Percentiles rank a stretch among this genome's conserved stretches.
Conservation (phyloP, 2,113 vertebrate species). For the Gnathonemus longibarbis region DNA sequence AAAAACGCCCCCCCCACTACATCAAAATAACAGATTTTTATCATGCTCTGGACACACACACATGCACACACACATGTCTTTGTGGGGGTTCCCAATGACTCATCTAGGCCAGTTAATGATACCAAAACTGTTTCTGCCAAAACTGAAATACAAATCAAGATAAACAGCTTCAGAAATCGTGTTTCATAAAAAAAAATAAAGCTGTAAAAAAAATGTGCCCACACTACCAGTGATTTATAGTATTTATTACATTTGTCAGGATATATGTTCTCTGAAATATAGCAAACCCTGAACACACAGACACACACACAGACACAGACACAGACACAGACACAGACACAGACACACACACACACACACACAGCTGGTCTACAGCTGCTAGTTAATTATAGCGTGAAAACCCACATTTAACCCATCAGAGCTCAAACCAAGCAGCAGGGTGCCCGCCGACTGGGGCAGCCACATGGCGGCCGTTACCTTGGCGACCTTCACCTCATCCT, state of each 20-base stretch:
- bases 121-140: neutral
- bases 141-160: neutral
- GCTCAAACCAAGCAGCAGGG: neutral
- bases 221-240: neutral
- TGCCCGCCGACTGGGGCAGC: too few relatives aligned
- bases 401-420: neutral
- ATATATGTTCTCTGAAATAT: neutral
- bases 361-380: neutral
- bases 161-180: neutral
- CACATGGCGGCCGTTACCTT: conserved; percentile 64
- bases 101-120: neutral
- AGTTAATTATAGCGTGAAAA: neutral
- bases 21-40: neutral
- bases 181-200: neutral
- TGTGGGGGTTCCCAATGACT: neutral
- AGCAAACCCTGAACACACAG: neutral
- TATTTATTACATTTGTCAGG: neutral
- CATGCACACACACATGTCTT: neutral
- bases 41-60: neutral
- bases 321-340: neutral
- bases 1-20: too few relatives aligned
- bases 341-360: conserved; percentile 6
- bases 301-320: neutral
- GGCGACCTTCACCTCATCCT: conserved; percentile 93
- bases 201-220: neutral